Evolutionary conservation across 2,113 vertebrate genomes (phyloP).

Genomic region (Laticauda laticaudata): DNA sequence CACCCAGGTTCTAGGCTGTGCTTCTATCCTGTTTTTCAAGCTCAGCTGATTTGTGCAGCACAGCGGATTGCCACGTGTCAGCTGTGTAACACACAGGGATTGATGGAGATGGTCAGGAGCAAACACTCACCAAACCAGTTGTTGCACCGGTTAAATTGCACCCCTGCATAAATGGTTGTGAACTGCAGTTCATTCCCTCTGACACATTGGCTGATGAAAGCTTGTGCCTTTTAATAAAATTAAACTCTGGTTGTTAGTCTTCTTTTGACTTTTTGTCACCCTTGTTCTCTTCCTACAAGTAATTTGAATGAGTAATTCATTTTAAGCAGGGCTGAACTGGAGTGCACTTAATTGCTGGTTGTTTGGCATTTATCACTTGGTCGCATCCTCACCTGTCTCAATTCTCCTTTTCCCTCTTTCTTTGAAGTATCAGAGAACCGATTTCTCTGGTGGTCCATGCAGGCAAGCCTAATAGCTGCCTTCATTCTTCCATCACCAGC

Average conservation of each 20-base stretch:
- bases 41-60: no score
- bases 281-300: background rate
- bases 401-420: conserved; percentile 56
- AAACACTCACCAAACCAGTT: no score
- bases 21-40: no score
- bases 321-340: background rate
- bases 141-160: no score
- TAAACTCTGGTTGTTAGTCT: background rate
- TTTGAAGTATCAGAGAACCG: conserved; percentile 56
- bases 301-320: background rate
- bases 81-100: no score
- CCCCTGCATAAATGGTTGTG: background rate
- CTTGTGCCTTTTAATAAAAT: background rate
- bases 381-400: conserved; percentile 61
- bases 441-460: conserved; percentile 65
- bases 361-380: conserved; percentile 71
- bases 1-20: no score
- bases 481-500: conserved; percentile 81
- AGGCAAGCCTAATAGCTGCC: conserved; percentile 72
- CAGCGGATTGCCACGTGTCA: no score
- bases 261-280: background rate
- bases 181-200: background rate
- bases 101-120: no score
- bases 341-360: conserved; percentile 58
- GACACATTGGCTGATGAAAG: background rate